Base-by-base conservation (phyloP, 1,140 invertebrate genomes). In the Gryon sp. region DNA sequence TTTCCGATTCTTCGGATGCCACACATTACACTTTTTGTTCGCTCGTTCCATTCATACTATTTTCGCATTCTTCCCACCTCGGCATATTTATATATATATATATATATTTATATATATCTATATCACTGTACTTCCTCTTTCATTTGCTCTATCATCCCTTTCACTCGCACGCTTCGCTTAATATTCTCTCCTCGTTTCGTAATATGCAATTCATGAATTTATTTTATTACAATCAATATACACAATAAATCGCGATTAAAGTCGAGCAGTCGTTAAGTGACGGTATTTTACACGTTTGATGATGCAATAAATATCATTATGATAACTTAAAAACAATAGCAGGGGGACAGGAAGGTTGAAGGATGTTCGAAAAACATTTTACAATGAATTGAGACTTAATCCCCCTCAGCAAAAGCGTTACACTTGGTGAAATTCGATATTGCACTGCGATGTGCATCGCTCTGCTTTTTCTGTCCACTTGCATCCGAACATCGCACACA, bases 211-310 rank as follows among this genome's bases (percentile, higher is more conserved):
- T 63, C 76, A 80, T 74, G 82, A 83, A 81, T 69, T 74, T 59
- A 48, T 57, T 53, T 75, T 62, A 65, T 86, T 82, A 82, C 85
- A 85, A 81, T 87, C 78, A 88, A 88, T 88, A 86, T 87, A 88
- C 86, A 88, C 82, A 87, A 78, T 79, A 74, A 72, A 81, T 83
- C 83, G 83, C 83, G 76, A 83, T 87, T 60, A 60, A 86, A 82
- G 83, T 84, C 82, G 84, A 87, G 83, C 85, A 85, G 38, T 38
- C 26, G 50, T 45, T 82, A 69, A 87, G 86, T 87, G 85, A 87
- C 75, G 86, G 74, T 89, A 87, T 88, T 88, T 87, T 88, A 89
- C 86, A 89, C 79, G 80, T 83, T 82, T 84, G 84, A 84, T 84
- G 80, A 83, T 82, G 78, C 80, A 88, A 88, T 87, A 87, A 88